phyloP scores from a whole-genome alignment of 2,113 vertebrate species.

The Apodemus speciosus region DNA sequence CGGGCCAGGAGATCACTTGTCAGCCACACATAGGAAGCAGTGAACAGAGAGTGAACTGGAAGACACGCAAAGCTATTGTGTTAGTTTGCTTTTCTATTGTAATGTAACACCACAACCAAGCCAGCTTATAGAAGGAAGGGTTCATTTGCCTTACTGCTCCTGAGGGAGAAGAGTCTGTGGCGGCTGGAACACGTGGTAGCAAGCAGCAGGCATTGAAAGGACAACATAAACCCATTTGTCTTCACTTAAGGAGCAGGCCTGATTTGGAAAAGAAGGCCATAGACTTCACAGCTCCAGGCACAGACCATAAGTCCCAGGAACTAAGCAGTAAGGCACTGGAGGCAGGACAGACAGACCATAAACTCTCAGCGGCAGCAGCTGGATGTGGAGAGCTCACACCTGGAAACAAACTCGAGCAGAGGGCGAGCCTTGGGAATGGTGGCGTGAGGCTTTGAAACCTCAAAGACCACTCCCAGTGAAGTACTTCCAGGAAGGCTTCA shows the following conservation, averaged over 20 bases:
- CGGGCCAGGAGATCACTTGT: background rate
- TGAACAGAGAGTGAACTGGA: background rate
- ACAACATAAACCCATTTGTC: too few relatives aligned
- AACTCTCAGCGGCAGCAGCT: too few relatives aligned
- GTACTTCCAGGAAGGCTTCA: background rate
- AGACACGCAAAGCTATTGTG: background rate
- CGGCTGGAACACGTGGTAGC: background rate
- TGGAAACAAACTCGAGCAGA: background rate
- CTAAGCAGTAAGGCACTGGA: too few relatives aligned
- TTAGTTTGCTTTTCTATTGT: background rate
- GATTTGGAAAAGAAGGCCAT: too few relatives aligned
- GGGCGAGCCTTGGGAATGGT: background rate
- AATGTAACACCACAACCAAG: background rate
- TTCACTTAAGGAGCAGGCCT: too few relatives aligned
- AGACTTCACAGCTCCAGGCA: too few relatives aligned
- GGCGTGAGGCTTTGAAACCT: background rate
- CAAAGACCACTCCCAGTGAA: background rate
- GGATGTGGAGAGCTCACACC: background rate
- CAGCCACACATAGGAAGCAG: background rate
- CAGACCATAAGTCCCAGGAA: too few relatives aligned
- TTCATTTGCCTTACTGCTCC: background rate
- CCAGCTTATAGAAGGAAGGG: background rate
- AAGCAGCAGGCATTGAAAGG: background rate
- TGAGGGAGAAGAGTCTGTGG: background rate
- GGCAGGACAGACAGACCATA: too few relatives aligned